Evolutionary conservation across 2,113 vertebrate species (phyloP).

Genomic region (Lophochroa leadbeateri): DNA sequence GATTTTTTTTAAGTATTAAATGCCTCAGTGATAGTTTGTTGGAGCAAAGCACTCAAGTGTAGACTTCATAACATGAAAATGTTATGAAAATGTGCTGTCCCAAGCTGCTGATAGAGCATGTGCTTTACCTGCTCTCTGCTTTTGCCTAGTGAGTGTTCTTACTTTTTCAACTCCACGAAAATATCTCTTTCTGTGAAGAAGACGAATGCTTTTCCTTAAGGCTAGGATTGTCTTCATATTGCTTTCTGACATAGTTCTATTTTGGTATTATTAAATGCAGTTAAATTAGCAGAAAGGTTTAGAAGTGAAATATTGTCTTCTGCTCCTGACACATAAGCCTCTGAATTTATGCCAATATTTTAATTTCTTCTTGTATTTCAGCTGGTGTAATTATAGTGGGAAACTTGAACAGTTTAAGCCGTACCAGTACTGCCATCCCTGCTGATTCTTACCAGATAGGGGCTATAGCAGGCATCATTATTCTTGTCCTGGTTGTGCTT

Average conservation of each 20-base stretch:
- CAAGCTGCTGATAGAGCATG: neutral
- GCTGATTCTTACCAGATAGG: slow-evolving; percentile 93
- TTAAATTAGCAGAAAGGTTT: neutral
- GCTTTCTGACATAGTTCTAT: neutral
- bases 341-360: neutral
- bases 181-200: neutral
- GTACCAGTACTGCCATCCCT: slow-evolving; percentile 88
- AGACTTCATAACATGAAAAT: neutral
- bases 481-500: slow-evolving; percentile 90
- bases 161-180: neutral
- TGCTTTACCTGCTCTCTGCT: neutral
- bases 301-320: neutral
- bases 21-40: neutral
- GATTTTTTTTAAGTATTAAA: neutral
- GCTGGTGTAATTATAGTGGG: slow-evolving; percentile 89
- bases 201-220: neutral
- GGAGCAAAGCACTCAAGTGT: neutral
- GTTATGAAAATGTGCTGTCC: neutral
- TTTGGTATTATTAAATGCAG: neutral
- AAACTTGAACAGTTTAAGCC: slow-evolving; percentile 89
- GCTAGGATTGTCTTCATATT: neutral
- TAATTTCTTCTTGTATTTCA: slow-evolving; percentile 54
- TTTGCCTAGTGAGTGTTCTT: neutral
- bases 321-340: neutral
- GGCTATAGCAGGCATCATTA: slow-evolving; percentile 88